phyloP scores from a whole-genome alignment of 2,888 invertebrate genomes.

The Dyspetes luteomarginatus region DNA sequence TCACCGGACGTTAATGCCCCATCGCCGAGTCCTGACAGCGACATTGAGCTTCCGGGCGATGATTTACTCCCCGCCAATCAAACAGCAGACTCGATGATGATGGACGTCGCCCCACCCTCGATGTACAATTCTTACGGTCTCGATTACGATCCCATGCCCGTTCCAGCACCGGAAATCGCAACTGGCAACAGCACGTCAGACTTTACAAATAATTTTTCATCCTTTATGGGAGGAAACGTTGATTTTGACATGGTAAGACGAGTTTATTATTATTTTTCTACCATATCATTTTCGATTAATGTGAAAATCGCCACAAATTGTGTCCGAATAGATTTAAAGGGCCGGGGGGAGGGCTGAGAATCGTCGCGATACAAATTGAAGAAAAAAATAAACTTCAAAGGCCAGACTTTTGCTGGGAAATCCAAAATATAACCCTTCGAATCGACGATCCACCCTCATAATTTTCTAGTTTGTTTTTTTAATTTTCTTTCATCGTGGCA shows the following conservation, averaged over 20 bases:
- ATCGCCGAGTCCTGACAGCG: slow-evolving; percentile 93
- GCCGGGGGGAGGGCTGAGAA: too few relatives aligned
- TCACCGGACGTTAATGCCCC: slow-evolving; percentile 87
- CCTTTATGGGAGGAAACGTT: slow-evolving; percentile 87
- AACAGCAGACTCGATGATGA: slow-evolving; percentile 72
- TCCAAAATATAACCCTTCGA: too few relatives aligned
- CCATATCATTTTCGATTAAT: too few relatives aligned
- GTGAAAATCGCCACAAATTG: background rate
- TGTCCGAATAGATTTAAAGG: too few relatives aligned
- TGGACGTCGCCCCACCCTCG: slow-evolving; percentile 79
- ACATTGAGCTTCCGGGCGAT: slow-evolving; percentile 89
- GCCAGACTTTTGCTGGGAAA: too few relatives aligned
- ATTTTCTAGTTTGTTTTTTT: too few relatives aligned
- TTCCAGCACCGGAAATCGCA: slow-evolving; percentile 76
- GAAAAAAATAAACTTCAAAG: too few relatives aligned
- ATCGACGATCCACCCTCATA: too few relatives aligned
- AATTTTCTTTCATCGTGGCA: too few relatives aligned
- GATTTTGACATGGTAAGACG: slow-evolving; percentile 85
- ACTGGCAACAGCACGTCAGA: slow-evolving; percentile 76
- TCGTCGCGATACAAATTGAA: too few relatives aligned
- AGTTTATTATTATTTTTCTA: slow-evolving; percentile 21
- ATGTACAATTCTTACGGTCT: slow-evolving; percentile 81
- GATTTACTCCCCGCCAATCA: slow-evolving; percentile 76
- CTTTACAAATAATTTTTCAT: slow-evolving; percentile 86
- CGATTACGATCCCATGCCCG: slow-evolving; percentile 79